Evolutionary conservation across 2,113 vertebrate species (phyloP).

Genomic region (Panurus biarmicus): DNA sequence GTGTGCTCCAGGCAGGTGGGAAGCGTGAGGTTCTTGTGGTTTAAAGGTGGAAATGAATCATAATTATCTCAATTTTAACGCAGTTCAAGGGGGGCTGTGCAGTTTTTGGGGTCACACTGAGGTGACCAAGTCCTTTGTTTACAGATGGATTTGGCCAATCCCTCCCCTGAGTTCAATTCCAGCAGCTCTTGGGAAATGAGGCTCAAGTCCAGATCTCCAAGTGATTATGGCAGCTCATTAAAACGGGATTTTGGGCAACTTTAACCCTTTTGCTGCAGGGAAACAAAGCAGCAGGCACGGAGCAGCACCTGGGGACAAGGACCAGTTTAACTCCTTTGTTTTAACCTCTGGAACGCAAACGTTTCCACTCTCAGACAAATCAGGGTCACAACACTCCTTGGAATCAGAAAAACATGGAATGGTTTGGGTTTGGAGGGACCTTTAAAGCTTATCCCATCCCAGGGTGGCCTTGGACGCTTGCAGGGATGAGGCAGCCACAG

Average conservation of each 20-base stretch:
- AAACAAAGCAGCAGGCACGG: neutral
- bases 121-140: neutral
- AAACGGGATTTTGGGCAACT: neutral
- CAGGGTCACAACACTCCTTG: neutral
- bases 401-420: neutral
- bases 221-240: neutral
- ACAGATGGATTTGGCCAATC: neutral
- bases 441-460: neutral
- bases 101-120: neutral
- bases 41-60: neutral
- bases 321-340: neutral
- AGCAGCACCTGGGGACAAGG: neutral
- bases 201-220: neutral
- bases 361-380: neutral
- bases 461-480: neutral
- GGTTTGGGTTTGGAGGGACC: neutral
- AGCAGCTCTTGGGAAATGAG: neutral
- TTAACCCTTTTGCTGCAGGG: neutral
- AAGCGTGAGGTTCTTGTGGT: accelerated
- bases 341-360: neutral
- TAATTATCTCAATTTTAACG: accelerated
- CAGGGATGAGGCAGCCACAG: neutral
- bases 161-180: neutral
- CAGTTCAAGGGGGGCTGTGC: accelerated
- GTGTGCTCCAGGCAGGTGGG: neutral